Percentiles rank a stretch among this genome's conserved stretches.
These are phyloP conservation scores for Halichondria panicea DNA, from an alignment of 37 sponge, comb jelly and placozoan species.

Conservation along the genomic window DNA sequence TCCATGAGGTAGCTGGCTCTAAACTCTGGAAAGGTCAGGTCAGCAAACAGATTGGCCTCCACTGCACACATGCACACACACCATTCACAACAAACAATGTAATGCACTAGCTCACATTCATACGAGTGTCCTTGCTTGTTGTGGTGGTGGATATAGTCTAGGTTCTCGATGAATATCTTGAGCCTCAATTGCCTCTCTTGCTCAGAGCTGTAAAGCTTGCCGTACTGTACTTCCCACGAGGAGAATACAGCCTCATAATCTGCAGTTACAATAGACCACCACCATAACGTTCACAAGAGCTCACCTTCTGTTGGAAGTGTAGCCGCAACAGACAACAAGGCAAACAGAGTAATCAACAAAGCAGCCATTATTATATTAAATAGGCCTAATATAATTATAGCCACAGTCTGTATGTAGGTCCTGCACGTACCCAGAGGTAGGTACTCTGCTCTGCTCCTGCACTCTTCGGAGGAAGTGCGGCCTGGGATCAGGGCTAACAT, in stretches of 20 bases:
- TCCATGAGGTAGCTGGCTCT: slow-evolving; percentile 20
- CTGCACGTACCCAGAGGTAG: no score
- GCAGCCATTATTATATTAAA: not conserved
- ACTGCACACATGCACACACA: slow-evolving; percentile 14
- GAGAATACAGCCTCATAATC: not conserved
- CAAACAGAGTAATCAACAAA: not conserved
- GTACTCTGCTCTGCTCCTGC: no score
- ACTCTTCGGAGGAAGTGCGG: no score
- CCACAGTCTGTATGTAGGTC: no score
- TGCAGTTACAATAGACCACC: no score
- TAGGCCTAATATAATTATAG: not conserved
- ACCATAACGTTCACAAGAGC: no score
- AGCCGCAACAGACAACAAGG: no score
- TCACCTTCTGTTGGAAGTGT: no score
- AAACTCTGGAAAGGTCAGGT: slow-evolving; percentile 71
- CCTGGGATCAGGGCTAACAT: no score
- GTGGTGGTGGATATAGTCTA: slow-evolving; percentile 10
- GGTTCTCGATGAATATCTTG: slow-evolving; percentile 33
- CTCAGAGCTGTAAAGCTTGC: slow-evolving; percentile 24
- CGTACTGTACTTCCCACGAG: slow-evolving; percentile 9
- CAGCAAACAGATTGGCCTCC: slow-evolving; percentile 58
- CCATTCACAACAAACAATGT: not conserved
- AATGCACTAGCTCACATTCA: slow-evolving; percentile 14
- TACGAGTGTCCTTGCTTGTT: slow-evolving; percentile 31
- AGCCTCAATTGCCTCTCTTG: slow-evolving; percentile 41